Evolutionary conservation across 2,888 invertebrate species (phyloP).

Genomic region (Clivina fossor): DNA sequence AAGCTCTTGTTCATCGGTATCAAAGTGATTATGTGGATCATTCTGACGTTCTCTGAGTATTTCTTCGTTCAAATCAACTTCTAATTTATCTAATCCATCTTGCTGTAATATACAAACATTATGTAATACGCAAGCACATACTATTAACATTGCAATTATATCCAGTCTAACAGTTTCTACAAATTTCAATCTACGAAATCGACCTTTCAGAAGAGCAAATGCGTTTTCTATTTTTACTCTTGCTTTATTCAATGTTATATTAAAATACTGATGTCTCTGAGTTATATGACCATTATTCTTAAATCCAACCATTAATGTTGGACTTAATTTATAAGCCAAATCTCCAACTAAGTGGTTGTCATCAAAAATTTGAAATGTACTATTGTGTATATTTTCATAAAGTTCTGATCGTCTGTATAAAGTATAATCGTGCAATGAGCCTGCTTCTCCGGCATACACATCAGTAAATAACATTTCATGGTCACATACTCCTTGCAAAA

Average conservation of each 20-base stretch:
- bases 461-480: constrained; percentile 36
- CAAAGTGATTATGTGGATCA: too few relatives aligned
- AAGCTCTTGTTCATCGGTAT: too few relatives aligned
- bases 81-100: too few relatives aligned
- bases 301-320: constrained; percentile 17
- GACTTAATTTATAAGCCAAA: constrained; percentile 23
- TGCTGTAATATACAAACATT: too few relatives aligned
- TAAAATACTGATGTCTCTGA: constrained; percentile 14
- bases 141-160: too few relatives aligned
- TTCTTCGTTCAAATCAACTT: too few relatives aligned
- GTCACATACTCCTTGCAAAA: constrained; percentile 37
- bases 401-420: constrained; percentile 38
- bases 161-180: too few relatives aligned
- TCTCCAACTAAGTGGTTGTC: constrained; percentile 29
- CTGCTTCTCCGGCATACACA: constrained; percentile 38
- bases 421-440: constrained; percentile 37
- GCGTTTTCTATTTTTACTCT: constrained; percentile 11
- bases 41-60: too few relatives aligned
- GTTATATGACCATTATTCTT: constrained; percentile 25
- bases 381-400: constrained; percentile 26
- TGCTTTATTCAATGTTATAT: constrained; percentile 10
- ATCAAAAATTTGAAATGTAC: constrained; percentile 23
- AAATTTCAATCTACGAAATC: constrained; percentile 9
- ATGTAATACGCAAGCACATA: too few relatives aligned
- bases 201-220: constrained; percentile 12